Conservation (phyloP, 2,888 invertebrate species). For the Eurytoma californica region DNA sequence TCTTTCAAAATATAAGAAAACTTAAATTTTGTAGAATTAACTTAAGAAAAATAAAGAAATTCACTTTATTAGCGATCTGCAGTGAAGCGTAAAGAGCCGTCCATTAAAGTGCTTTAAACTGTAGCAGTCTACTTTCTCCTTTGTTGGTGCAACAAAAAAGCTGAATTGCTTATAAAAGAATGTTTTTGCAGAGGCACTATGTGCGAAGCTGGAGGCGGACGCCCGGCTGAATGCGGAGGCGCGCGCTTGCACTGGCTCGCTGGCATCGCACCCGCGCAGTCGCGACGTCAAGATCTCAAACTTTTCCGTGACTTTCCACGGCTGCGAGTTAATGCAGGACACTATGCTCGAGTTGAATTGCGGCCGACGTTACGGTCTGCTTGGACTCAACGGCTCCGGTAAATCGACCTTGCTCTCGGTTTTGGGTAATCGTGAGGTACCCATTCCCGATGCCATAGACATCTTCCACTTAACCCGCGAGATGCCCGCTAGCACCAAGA, state of each 20-base stretch:
- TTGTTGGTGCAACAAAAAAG: too few species aligned
- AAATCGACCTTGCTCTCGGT: slow-evolving; percentile 96
- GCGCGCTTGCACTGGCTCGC: slow-evolving; percentile 93
- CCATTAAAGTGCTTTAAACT: too few species aligned
- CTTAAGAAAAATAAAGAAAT: too few species aligned
- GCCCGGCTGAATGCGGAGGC: slow-evolving; percentile 96
- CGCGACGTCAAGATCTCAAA: slow-evolving; percentile 97
- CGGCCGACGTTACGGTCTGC: slow-evolving; percentile 95
- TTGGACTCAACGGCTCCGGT: slow-evolving; percentile 99
- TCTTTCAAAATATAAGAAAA: too few species aligned
- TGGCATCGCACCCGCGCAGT: slow-evolving; percentile 96
- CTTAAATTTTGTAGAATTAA: too few species aligned
- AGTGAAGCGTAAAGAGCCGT: too few species aligned
- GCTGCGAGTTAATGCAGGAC: slow-evolving; percentile 95
- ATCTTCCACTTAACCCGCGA: slow-evolving; percentile 98
- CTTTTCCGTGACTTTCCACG: slow-evolving; percentile 98
- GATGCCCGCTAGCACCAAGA: slow-evolving; percentile 98
- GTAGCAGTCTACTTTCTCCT: too few species aligned
- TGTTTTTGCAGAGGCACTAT: slow-evolving; percentile 83
- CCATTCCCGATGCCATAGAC: slow-evolving; percentile 97
- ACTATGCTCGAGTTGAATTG: slow-evolving; percentile 97
- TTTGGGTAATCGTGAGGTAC: slow-evolving; percentile 94
- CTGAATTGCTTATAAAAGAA: too few species aligned
- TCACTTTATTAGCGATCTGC: too few species aligned
- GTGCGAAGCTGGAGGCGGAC: slow-evolving; percentile 91